Conservation (phyloP, 2,888 invertebrate genomes). For the Geotrupes spiniger region DNA sequence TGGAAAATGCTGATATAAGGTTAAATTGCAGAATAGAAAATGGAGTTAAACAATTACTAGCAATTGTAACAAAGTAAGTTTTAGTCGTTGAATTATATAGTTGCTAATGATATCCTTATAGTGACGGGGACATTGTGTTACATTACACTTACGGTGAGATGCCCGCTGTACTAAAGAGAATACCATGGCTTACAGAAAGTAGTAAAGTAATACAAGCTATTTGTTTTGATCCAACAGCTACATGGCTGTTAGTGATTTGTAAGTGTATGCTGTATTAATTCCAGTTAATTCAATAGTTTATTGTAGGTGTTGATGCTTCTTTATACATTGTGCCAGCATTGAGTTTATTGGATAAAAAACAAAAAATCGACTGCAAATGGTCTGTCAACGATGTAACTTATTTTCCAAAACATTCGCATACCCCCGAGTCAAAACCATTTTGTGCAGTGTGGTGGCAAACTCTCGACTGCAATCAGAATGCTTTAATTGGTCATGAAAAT, state of each 20-base stretch:
- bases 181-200: slow-evolving; percentile 47
- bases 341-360: slow-evolving; percentile 55
- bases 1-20: slow-evolving; percentile 46
- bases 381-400: slow-evolving; percentile 57
- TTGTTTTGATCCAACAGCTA: slow-evolving; percentile 81
- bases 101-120: slow-evolving; percentile 26
- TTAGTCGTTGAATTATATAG: slow-evolving; percentile 5
- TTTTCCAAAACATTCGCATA: slow-evolving; percentile 47
- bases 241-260: slow-evolving; percentile 68
- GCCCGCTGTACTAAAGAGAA: slow-evolving; percentile 43
- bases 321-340: slow-evolving; percentile 62
- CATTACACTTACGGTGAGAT: slow-evolving; percentile 49
- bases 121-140: slow-evolving; percentile 46
- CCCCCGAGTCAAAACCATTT: slow-evolving; percentile 53
- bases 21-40: slow-evolving; percentile 46
- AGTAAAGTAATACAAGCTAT: slow-evolving; percentile 60
- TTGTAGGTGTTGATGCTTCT: slow-evolving; percentile 56
- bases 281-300: too few species aligned
- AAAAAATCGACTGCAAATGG: slow-evolving; percentile 58
- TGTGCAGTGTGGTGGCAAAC: slow-evolving; percentile 78
- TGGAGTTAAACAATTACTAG: slow-evolving; percentile 49
- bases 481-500: slow-evolving; percentile 68
- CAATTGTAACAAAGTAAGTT: slow-evolving; percentile 42
- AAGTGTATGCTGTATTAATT: slow-evolving; percentile 40
- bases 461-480: slow-evolving; percentile 65